These are phyloP conservation scores for Melitaea cinxia DNA, from an alignment of 1,140 invertebrate genomes.

Conservation along the genomic window DNA sequence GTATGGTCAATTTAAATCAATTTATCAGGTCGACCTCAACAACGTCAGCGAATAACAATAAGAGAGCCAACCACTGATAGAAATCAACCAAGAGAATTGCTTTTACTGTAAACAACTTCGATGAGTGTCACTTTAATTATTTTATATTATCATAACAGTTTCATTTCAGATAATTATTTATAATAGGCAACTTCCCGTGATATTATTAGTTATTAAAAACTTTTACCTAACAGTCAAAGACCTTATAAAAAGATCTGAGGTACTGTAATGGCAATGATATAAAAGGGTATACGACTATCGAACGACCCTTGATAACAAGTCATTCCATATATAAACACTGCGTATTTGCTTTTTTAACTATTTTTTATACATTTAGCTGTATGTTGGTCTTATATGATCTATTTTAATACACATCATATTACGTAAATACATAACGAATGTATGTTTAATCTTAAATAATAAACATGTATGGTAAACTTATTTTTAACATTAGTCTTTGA, in stretches of 20 bases:
- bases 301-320: conserved; percentile 9
- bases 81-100: neutral
- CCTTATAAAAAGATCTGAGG: conserved; percentile 3
- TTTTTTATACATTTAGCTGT: neutral
- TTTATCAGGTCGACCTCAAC: neutral
- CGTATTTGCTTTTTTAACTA: neutral
- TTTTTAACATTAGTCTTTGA: too few relatives aligned
- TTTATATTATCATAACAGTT: neutral
- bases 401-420: neutral
- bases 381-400: neutral
- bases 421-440: too few relatives aligned
- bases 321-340: neutral
- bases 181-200: neutral
- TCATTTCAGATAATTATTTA: neutral
- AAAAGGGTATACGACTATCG: neutral
- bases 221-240: conserved; percentile 11
- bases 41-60: neutral
- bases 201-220: conserved; percentile 2
- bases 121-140: neutral
- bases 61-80: neutral
- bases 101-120: neutral
- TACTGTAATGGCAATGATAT: conserved; percentile 8
- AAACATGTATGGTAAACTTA: too few relatives aligned
- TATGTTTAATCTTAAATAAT: too few relatives aligned
- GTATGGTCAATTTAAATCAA: neutral